phyloP scores from a whole-genome alignment of 2,113 vertebrate species.

The Phylloscopus whistleri region DNA sequence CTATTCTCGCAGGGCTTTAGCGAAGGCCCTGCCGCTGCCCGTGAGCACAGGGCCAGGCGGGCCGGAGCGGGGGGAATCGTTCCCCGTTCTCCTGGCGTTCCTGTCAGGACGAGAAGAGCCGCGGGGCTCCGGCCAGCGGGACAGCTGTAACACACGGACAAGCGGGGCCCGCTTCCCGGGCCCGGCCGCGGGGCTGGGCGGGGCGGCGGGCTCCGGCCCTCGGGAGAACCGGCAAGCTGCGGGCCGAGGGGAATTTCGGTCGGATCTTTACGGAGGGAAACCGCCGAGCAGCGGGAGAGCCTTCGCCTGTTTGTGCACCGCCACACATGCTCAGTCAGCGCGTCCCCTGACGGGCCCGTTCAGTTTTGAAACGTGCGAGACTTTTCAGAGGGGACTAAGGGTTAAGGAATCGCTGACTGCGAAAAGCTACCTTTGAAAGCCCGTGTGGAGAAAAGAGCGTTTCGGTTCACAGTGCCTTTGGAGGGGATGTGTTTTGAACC shows the following conservation, averaged over 20 bases:
- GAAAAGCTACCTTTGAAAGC: conserved; percentile 5
- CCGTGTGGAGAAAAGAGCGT: not conserved
- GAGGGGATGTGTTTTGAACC: not conserved
- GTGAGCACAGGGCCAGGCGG: fast-evolving
- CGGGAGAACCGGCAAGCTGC: not conserved
- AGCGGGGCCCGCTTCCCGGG: not conserved
- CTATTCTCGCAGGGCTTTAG: fast-evolving
- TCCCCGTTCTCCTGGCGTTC: fast-evolving
- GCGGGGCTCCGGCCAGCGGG: not conserved
- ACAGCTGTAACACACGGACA: fast-evolving
- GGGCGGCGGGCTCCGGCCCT: not conserved
- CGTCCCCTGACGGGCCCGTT: not conserved
- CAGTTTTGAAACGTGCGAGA: not conserved
- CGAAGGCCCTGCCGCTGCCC: not conserved
- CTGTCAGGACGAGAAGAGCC: not conserved
- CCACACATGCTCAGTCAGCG: not conserved
- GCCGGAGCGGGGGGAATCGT: not conserved
- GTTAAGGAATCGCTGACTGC: not conserved
- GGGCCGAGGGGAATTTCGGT: not conserved
- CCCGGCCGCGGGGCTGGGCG: not conserved
- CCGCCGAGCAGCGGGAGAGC: not conserved
- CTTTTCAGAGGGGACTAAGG: not conserved
- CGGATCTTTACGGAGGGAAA: not conserved
- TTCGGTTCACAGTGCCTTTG: not conserved
- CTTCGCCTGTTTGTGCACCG: not conserved